These are phyloP conservation scores for Andrena praecox DNA, from an alignment of 2,888 invertebrate genomes.

Conservation along the genomic window DNA sequence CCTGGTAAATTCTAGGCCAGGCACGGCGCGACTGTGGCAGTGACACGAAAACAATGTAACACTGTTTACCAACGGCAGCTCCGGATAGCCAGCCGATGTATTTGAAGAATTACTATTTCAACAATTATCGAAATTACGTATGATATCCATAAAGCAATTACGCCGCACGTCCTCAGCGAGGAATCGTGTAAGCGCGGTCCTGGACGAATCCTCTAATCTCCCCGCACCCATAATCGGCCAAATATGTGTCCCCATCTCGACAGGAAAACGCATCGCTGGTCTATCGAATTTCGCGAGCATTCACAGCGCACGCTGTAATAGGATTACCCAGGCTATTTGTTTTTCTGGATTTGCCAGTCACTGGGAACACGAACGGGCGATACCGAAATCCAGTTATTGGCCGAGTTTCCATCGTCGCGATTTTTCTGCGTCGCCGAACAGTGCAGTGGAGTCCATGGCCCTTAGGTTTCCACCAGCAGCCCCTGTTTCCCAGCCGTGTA, in stretches of 20 bases:
- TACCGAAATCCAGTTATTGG: neutral
- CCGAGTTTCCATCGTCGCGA: neutral
- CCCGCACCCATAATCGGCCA: neutral
- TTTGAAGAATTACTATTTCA: neutral
- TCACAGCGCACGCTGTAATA: neutral
- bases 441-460: neutral
- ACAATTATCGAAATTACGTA: too few relatives aligned
- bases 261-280: neutral
- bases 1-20: slow-evolving; percentile 5
- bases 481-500: neutral
- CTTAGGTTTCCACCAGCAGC: neutral
- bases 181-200: too few relatives aligned
- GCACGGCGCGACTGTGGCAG: neutral
- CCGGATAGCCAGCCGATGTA: neutral
- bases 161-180: too few relatives aligned
- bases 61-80: neutral
- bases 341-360: neutral
- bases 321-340: slow-evolving; percentile 3
- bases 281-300: slow-evolving; percentile 5
- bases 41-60: slow-evolving; percentile 11
- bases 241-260: neutral
- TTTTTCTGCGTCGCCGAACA: neutral
- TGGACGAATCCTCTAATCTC: neutral
- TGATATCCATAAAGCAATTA: too few relatives aligned
- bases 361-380: neutral